Conservation (phyloP, 2,888 invertebrate species). For the Empis livida region DNA sequence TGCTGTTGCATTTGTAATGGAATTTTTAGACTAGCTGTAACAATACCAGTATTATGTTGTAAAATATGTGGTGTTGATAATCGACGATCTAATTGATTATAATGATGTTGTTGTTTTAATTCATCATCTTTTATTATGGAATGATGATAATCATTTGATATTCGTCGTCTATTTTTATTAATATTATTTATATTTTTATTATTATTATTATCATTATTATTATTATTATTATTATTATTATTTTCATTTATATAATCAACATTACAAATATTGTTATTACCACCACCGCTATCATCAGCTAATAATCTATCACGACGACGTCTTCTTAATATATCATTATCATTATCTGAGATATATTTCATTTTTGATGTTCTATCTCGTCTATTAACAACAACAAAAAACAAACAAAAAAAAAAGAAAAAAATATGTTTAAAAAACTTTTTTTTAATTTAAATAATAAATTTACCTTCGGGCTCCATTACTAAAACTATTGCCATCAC, state of each 20-base stretch:
- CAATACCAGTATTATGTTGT: slow-evolving; percentile 44
- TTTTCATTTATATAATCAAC: too few species aligned
- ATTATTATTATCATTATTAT: too few species aligned
- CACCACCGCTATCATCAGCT: neutral
- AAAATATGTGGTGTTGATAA: slow-evolving; percentile 44
- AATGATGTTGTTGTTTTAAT: slow-evolving; percentile 10
- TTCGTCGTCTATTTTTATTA: too few species aligned
- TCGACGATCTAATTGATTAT: slow-evolving; percentile 8
- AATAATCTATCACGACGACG: slow-evolving; percentile 10
- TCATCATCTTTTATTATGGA: too few species aligned
- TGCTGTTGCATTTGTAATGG: slow-evolving; percentile 37
- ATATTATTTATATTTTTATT: too few species aligned
- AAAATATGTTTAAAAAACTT: too few species aligned
- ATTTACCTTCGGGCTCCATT: slow-evolving; percentile 6
- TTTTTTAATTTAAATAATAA: too few species aligned
- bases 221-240: too few species aligned
- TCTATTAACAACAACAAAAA: too few species aligned
- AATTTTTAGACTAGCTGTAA: slow-evolving; percentile 71
- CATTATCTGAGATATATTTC: slow-evolving; percentile 13
- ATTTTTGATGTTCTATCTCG: slow-evolving; percentile 11
- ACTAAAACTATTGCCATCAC: too few species aligned
- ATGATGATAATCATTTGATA: slow-evolving; percentile 2
- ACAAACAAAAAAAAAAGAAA: too few species aligned
- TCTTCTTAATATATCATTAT: slow-evolving; percentile 11
- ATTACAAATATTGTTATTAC: too few species aligned